Percentiles rank a stretch among this genome's conserved stretches.
phyloP scores from a whole-genome alignment of 1,140 invertebrate species.

The Scaptodrosophila lebanonensis region DNA sequence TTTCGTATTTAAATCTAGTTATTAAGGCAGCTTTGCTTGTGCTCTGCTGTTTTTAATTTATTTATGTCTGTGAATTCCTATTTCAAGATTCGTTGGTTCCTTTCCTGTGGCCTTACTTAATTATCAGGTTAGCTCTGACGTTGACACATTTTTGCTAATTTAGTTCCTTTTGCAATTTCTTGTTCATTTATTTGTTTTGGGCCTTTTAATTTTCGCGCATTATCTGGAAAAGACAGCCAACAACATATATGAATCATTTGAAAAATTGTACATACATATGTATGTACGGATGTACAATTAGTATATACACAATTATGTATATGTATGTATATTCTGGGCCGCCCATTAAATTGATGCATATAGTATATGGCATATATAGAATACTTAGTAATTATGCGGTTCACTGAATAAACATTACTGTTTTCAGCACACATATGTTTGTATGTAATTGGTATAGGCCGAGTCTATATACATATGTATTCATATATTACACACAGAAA shows the following conservation, averaged over 20 bases:
- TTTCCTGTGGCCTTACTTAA: constrained; percentile 23
- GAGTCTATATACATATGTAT: too few relatives aligned
- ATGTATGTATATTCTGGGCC: too few relatives aligned
- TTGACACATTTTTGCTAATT: constrained; percentile 65
- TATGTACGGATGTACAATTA: too few relatives aligned
- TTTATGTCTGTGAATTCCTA: too few relatives aligned
- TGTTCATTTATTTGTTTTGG: constrained; percentile 34
- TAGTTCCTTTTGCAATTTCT: constrained; percentile 20
- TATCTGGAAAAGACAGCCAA: constrained; percentile 55
- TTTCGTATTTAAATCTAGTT: constrained; percentile 39
- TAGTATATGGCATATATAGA: too few relatives aligned
- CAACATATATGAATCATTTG: not conserved
- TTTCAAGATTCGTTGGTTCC: constrained; percentile 4
- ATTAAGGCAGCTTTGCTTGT: constrained; percentile 36
- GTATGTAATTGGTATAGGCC: too few relatives aligned
- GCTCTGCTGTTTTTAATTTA: not conserved
- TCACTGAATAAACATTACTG: not conserved
- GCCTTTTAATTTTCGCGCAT: constrained; percentile 26
- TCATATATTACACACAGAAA: too few relatives aligned
- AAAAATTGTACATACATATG: constrained; percentile 16
- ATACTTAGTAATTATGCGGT: not conserved
- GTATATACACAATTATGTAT: not conserved
- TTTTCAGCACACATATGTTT: too few relatives aligned
- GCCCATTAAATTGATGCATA: too few relatives aligned
- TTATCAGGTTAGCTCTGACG: constrained; percentile 59